These are phyloP conservation scores for Zoanthus sansibaricus DNA, from an alignment of 92 coral and sea anemone genomes.

Conservation along the genomic window DNA sequence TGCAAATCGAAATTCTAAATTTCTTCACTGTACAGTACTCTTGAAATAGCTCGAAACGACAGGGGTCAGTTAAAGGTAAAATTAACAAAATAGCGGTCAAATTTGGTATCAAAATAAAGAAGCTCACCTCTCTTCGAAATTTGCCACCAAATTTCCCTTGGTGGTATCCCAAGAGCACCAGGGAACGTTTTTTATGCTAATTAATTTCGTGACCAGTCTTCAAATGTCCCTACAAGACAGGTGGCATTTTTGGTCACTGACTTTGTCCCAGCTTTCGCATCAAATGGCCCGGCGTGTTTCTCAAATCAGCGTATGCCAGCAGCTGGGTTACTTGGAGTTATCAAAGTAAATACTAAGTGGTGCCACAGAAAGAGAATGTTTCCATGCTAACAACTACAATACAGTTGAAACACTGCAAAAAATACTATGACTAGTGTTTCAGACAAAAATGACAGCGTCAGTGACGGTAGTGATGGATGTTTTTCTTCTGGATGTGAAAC, in stretches of 20 bases:
- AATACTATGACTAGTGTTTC: too few species aligned
- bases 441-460: too few species aligned
- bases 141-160: constrained; percentile 31
- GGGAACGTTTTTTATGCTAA: constrained; percentile 24
- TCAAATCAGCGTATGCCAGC: too few species aligned
- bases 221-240: constrained; percentile 20
- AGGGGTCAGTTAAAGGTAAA: background rate
- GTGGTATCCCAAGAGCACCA: constrained; percentile 46
- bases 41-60: constrained; percentile 21
- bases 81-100: too few species aligned
- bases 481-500: too few species aligned
- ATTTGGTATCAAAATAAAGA: too few species aligned
- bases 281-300: constrained; percentile 51
- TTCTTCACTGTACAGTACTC: constrained; percentile 38
- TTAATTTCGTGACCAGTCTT: constrained; percentile 37
- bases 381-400: too few species aligned
- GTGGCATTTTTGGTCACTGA: constrained; percentile 43
- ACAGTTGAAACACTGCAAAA: too few species aligned
- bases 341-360: too few species aligned
- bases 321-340: too few species aligned
- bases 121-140: background rate
- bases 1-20: constrained; percentile 39
- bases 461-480: too few species aligned
- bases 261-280: constrained; percentile 33
- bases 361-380: too few species aligned